A percentile compares a stretch with the other conserved stretches of the same genome.
Conservation (phyloP, 2,797 vertebrate genomes). For the Anguilla marmorata region DNA sequence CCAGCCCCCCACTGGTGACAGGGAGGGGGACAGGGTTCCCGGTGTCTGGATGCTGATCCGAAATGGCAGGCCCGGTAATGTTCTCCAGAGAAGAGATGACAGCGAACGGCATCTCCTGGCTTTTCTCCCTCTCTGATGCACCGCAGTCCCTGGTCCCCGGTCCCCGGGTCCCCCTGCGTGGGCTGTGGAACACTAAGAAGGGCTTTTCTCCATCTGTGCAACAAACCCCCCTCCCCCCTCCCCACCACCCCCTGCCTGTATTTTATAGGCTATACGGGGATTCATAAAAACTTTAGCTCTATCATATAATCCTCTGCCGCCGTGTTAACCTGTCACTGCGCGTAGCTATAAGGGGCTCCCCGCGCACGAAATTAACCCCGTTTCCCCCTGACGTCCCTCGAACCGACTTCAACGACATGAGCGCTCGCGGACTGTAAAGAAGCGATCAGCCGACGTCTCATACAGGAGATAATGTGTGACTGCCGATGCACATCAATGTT, state of each 20-base stretch:
- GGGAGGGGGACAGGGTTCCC: neutral
- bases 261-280: neutral
- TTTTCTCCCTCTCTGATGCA: neutral
- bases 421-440: neutral
- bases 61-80: neutral
- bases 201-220: neutral
- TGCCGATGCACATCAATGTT: neutral
- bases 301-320: neutral
- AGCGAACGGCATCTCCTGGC: neutral
- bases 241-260: neutral
- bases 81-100: neutral
- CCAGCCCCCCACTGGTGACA: neutral
- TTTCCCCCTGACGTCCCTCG: neutral
- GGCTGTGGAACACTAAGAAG: neutral
- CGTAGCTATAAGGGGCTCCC: neutral
- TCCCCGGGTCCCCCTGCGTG: neutral
- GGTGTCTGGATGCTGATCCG: neutral
- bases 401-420: neutral
- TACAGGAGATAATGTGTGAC: neutral
- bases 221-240: neutral
- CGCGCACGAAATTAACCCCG: conserved; percentile 22
- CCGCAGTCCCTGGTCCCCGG: neutral
- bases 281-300: neutral
- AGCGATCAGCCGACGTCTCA: neutral
- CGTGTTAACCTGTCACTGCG: neutral